phyloP scores from a whole-genome alignment of 1,140 invertebrate species.

The Samia ricini region DNA sequence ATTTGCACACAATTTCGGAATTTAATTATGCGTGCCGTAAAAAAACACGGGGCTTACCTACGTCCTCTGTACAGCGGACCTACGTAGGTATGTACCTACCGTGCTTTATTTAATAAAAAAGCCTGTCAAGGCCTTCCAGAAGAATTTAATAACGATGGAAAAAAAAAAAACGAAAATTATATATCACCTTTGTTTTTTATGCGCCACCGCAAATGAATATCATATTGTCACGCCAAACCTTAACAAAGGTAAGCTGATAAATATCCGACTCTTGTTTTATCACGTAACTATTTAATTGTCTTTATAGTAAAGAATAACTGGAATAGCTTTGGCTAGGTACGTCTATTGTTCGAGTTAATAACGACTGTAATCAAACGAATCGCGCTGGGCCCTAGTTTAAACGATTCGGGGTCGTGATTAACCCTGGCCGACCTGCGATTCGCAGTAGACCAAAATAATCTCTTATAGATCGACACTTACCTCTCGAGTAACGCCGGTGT shows the following conservation, averaged over 20 bases:
- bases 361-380: no score
- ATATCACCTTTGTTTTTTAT: neutral
- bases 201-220: neutral
- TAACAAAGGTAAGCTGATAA: neutral
- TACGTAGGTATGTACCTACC: slow-evolving; percentile 8
- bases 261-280: no score
- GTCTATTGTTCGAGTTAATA: no score
- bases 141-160: neutral
- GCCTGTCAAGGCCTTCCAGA: neutral
- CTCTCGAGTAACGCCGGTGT: no score
- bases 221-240: neutral
- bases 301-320: no score
- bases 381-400: no score
- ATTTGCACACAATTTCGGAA: slow-evolving; percentile 14
- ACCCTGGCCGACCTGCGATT: no score
- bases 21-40: slow-evolving; percentile 21
- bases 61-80: neutral
- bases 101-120: slow-evolving; percentile 6
- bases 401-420: no score
- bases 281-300: no score
- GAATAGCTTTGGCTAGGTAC: no score
- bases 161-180: neutral
- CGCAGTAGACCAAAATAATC: no score
- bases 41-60: slow-evolving; percentile 7
- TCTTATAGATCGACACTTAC: no score